Evolutionary conservation across 2,888 invertebrate species (phyloP).

Genomic region (Parascotia fuliginaria): DNA sequence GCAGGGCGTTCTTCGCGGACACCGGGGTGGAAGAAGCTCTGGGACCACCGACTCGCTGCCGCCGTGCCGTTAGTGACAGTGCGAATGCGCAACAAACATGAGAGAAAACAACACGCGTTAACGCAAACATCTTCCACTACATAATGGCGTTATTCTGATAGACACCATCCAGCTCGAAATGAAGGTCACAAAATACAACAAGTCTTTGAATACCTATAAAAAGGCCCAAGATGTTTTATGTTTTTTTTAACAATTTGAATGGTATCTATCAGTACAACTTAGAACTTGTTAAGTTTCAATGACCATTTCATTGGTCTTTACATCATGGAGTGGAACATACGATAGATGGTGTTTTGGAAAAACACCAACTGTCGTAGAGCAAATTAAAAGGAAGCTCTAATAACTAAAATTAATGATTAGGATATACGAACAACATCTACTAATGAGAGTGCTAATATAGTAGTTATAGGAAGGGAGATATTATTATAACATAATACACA

Average conservation of each 20-base stretch:
- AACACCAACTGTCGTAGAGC: conserved; percentile 40
- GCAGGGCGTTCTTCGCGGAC: conserved; percentile 87
- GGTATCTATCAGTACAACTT: conserved; percentile 27
- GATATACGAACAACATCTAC: conserved; percentile 1
- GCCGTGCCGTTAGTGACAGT: conserved; percentile 80
- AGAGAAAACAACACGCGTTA: conserved; percentile 81
- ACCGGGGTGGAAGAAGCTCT: conserved; percentile 85
- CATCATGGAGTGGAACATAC: conserved; percentile 46
- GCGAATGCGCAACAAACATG: conserved; percentile 79
- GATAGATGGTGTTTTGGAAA: conserved; percentile 33
- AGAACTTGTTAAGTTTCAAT: conserved; percentile 19
- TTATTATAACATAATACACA: conserved; percentile 3
- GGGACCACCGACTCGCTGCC: conserved; percentile 82
- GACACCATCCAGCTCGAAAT: conserved; percentile 9
- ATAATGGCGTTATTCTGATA: conserved; percentile 27
- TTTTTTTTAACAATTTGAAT: conserved; percentile 18
- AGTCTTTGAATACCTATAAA: conserved; percentile 4
- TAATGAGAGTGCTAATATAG: conserved; percentile 10
- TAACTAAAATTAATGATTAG: conserved; percentile 40
- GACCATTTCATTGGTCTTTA: conserved; percentile 26
- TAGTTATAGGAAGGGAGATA: conserved; percentile 11
- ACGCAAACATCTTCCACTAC: conserved; percentile 64
- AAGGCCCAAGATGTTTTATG: no score
- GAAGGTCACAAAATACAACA: conserved; percentile 11
- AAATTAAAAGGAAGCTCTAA: conserved; percentile 52